phyloP scores from a whole-genome alignment of 2,888 invertebrate genomes.

The Hydrotaea cyrtoneurina region DNA sequence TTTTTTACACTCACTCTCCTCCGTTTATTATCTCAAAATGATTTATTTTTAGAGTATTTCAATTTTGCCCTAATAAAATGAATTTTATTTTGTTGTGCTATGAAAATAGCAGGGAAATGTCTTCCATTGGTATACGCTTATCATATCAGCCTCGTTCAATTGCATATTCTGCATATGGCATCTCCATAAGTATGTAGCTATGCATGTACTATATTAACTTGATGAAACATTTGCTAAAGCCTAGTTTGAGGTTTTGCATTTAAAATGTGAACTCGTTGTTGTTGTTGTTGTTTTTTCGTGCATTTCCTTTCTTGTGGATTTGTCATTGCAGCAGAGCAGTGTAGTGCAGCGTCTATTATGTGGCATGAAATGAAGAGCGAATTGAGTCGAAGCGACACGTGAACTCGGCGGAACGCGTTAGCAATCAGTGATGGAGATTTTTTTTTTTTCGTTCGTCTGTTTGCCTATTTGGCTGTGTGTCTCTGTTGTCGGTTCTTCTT shows the following conservation, averaged over 20 bases:
- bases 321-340: slow-evolving; percentile 11
- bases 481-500: slow-evolving; percentile 8
- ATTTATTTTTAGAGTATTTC: too few relatives aligned
- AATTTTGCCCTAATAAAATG: too few relatives aligned
- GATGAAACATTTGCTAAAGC: slow-evolving; percentile 64
- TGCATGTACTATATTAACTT: slow-evolving; percentile 57
- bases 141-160: background rate
- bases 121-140: background rate
- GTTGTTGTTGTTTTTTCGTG: background rate
- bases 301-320: too few relatives aligned
- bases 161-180: background rate
- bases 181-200: background rate
- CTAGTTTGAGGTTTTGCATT: slow-evolving; percentile 64
- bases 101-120: too few relatives aligned
- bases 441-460: slow-evolving; percentile 19
- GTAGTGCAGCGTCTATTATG: slow-evolving; percentile 20
- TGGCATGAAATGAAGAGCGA: slow-evolving; percentile 49
- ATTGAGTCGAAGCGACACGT: slow-evolving; percentile 47
- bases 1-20: too few relatives aligned
- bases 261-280: slow-evolving; percentile 52
- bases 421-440: slow-evolving; percentile 39
- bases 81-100: too few relatives aligned
- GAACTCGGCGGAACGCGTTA: slow-evolving; percentile 30
- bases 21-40: too few relatives aligned
- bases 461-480: slow-evolving; percentile 18